Evolutionary conservation across 2,888 invertebrate species (phyloP), one percentile per base, ranked within the genome.

Genomic region (Phania funesta): DNA sequence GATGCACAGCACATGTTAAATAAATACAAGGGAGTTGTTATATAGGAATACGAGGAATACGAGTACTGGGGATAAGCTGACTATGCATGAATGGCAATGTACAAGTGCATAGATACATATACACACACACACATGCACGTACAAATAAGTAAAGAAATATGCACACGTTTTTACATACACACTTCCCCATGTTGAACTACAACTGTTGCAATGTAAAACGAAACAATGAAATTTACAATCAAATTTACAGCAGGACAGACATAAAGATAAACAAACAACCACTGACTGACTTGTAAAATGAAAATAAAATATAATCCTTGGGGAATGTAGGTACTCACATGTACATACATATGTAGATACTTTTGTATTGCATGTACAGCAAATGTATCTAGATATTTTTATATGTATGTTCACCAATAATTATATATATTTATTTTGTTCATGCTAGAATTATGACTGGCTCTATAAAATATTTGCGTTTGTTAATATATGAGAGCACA

Each of bases 1-100:
- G 76, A 76, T 80, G 80, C 70, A 71, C 71, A 73, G 71, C 74
- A 80, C 74, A 68, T 70, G 74, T 64, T 80, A 75, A 71, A 78
- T 71, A 64, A 70, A 56, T 77, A 77, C 58, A 76, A 76, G 22
- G 41, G 73, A 75, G 46, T 58, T 32, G 29, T 22, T 13, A 13
- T 29, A 29, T 13, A 62, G 5, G 35, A 52, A 26, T 60, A 70
- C 48, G 58, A 65, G 41, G 29, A 58, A 60, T 48, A 56, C 9
- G 50, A 48, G 50, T 71, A 41, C 41, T 73, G 75, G 44, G 54
- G 70, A 78, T 71, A 78, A 78, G 70, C 64, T 77, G 62, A 38
- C 70, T 54, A 52, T 70, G 70, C 54, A 70, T 71, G 64, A 78
- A 64, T 56, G 46, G 9, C 62, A 46, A 18, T 32, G 46, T 20